Evolutionary conservation across 2,113 vertebrate genomes (phyloP).

Genomic region (Excalfactoria chinensis): DNA sequence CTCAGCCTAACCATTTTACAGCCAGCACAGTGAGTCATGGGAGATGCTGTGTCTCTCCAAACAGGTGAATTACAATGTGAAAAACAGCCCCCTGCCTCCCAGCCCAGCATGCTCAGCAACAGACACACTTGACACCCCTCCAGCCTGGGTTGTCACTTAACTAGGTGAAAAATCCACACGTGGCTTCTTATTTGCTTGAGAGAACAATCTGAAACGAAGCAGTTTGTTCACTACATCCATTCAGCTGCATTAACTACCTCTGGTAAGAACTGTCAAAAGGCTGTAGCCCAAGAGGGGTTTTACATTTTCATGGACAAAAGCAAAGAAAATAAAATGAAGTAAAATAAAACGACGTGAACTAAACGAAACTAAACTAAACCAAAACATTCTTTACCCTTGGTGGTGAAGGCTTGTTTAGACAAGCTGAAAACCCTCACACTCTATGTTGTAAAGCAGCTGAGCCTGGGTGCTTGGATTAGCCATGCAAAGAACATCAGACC

Average conservation of each 20-base stretch:
- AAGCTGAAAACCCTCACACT: not conserved
- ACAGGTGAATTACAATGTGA: not conserved
- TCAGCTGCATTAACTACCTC: not conserved
- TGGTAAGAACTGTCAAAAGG: not conserved
- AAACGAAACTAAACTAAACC: not conserved
- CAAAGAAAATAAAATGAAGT: not conserved
- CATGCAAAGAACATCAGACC: not conserved
- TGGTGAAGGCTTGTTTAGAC: not conserved
- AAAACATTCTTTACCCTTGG: not conserved
- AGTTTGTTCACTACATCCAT: not conserved
- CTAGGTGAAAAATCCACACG: not conserved
- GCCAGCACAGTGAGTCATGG: not conserved
- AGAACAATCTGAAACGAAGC: not conserved
- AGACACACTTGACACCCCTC: accelerated
- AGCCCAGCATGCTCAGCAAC: not conserved
- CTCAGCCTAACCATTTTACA: not conserved
- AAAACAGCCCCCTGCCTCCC: not conserved
- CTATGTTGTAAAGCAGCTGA: not conserved
- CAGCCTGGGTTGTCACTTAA: not conserved
- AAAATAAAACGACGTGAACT: no score
- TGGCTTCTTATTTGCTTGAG: not conserved
- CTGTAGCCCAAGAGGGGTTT: not conserved
- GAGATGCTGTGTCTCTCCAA: not conserved
- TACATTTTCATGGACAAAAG: not conserved
- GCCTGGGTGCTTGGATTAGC: not conserved